These are phyloP conservation scores for Zygogramma bicolorata DNA, from an alignment of 2,888 invertebrate species.

Conservation along the genomic window DNA sequence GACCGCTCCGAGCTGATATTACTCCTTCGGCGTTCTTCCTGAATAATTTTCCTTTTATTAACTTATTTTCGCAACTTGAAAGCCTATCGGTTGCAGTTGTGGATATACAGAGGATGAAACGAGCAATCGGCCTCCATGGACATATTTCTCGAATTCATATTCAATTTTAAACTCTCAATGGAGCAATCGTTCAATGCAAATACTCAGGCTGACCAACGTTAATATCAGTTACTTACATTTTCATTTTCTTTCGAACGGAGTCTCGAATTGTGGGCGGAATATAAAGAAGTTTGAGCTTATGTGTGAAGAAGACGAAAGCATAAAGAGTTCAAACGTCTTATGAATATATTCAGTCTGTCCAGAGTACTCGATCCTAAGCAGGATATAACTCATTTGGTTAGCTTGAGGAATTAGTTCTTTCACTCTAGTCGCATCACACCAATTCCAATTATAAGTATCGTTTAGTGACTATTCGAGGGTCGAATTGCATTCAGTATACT, in stretches of 20 bases:
- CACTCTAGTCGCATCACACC: no score
- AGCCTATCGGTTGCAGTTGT: slow-evolving; percentile 30
- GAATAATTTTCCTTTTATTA: slow-evolving; percentile 44
- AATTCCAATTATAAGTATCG: no score
- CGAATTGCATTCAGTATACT: no score
- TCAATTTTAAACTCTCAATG: slow-evolving; percentile 38
- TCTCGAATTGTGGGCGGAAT: neutral
- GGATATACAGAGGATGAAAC: slow-evolving; percentile 30
- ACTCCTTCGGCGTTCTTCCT: slow-evolving; percentile 19
- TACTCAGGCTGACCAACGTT: slow-evolving; percentile 28
- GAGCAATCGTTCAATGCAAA: slow-evolving; percentile 29
- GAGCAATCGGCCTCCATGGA: slow-evolving; percentile 32
- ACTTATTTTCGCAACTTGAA: slow-evolving; percentile 39
- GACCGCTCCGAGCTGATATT: slow-evolving; percentile 42
- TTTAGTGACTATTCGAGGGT: no score
- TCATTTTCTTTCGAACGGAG: neutral
- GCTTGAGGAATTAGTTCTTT: no score
- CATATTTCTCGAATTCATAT: slow-evolving; percentile 44
- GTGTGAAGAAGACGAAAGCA: neutral
- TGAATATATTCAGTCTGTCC: no score
- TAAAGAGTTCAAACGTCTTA: no score
- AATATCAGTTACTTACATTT: neutral
- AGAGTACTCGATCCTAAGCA: no score
- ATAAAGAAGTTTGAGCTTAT: neutral
- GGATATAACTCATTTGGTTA: no score